These are phyloP conservation scores for Homalodisca vitripennis DNA, from an alignment of 1,140 invertebrate genomes.

Conservation along the genomic window DNA sequence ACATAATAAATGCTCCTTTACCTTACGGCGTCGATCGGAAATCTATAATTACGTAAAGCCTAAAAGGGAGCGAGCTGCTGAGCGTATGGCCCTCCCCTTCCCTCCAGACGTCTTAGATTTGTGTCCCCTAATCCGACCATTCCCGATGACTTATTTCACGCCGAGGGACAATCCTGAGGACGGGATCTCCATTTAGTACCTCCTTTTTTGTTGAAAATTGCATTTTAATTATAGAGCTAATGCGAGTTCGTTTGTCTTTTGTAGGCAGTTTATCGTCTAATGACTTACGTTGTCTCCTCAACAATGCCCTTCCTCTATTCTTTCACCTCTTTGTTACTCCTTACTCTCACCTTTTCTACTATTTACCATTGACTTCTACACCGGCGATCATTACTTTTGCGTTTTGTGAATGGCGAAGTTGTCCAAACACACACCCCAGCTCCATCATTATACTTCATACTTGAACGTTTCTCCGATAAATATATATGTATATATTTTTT, in stretches of 20 bases:
- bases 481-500: too few species aligned
- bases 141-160: slow-evolving; percentile 29
- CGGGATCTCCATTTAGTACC: slow-evolving; percentile 6
- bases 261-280: slow-evolving; percentile 15
- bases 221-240: slow-evolving; percentile 35
- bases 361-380: too few species aligned
- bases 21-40: slow-evolving; percentile 14
- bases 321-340: too few species aligned
- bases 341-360: too few species aligned
- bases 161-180: slow-evolving; percentile 19
- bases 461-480: too few species aligned
- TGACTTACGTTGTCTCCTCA: slow-evolving; percentile 9
- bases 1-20: slow-evolving; percentile 18
- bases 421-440: too few species aligned
- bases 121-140: slow-evolving; percentile 30
- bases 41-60: slow-evolving; percentile 20
- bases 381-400: too few species aligned
- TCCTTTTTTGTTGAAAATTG: slow-evolving; percentile 30
- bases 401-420: too few species aligned
- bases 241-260: slow-evolving; percentile 30
- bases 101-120: slow-evolving; percentile 25
- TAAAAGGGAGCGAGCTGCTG: background rate
- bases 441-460: too few species aligned
- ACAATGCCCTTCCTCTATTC: slow-evolving; percentile 19
- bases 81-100: too few species aligned